phyloP scores from a whole-genome alignment of 1,140 invertebrate genomes.

The Scaptodrosophila lebanonensis region DNA sequence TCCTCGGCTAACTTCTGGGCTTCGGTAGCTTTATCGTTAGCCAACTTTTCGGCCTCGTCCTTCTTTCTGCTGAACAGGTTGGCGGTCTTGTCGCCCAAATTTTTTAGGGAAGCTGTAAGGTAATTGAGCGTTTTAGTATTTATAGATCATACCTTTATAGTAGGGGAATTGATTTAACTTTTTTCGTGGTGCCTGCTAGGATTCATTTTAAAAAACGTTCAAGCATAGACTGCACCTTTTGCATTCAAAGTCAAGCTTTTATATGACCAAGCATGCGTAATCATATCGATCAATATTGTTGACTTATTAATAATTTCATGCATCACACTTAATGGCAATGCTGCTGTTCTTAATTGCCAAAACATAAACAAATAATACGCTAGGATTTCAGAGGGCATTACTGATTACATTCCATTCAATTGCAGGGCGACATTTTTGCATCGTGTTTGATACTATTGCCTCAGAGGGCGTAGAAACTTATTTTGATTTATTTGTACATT shows the following conservation, averaged over 20 bases:
- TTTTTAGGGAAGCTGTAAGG: constrained; percentile 80
- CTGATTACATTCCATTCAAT: constrained; percentile 22
- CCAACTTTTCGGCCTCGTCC: constrained; percentile 80
- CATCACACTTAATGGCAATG: too few species aligned
- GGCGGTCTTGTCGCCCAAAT: constrained; percentile 81
- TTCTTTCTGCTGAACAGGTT: constrained; percentile 81
- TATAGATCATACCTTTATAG: neutral
- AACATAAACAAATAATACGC: constrained; percentile 48
- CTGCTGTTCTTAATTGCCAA: constrained; percentile 57
- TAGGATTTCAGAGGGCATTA: constrained; percentile 15
- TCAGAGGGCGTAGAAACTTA: too few species aligned
- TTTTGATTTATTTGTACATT: too few species aligned
- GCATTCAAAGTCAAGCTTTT: too few species aligned
- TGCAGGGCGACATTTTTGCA: too few species aligned
- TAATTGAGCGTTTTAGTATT: neutral
- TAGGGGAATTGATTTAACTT: neutral
- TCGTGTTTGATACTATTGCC: too few species aligned
- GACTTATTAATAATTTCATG: too few species aligned
- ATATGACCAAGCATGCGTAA: too few species aligned
- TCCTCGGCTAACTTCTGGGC: constrained; percentile 80
- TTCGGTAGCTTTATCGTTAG: constrained; percentile 79
- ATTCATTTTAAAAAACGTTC: too few species aligned
- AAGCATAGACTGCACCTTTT: too few species aligned
- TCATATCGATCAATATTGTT: too few species aligned
- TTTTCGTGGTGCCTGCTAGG: too few species aligned